Evolutionary conservation across 2,797 vertebrate genomes (phyloP), one percentile per base, ranked within the genome.

Genomic region (Argentina silus): DNA sequence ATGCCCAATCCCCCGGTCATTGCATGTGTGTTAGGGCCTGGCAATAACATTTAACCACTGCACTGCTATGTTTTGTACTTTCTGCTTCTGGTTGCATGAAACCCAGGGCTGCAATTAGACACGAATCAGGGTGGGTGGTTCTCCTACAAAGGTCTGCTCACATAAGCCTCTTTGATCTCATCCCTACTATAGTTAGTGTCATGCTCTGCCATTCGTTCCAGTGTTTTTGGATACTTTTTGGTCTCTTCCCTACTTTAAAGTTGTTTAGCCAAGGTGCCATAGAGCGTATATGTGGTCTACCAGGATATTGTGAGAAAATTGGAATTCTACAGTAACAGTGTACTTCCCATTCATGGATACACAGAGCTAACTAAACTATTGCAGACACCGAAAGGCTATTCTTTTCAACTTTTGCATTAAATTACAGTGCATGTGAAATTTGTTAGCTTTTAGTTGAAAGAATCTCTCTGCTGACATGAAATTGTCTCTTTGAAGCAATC

Each of bases 41-140:
- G 57, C 27, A 61, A 74, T 68, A 61, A 68, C 56, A 43, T 43
- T 55, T 27, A 53, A 15, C 55, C 56, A 68, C n/a, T 36, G n/a
- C 15, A 36, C 36, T 47, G 62, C 47, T 1, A 42, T 12, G 14
- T 69, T 45, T 69, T 64, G 47, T 44, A 5, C 56, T 75, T 27
- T 12, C 59, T 67, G 23, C 53, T 60, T 45, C 44, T 65, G 9
- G 19, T 50, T 21, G 45, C 45, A 50, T 10, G 56, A 10, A 19
- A 59, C 23, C 7, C 9, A 59, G 23, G 64, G 27, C 27, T 56
- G 44, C 45, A 45, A 19, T 15, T 14, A 74, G 45, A n/a, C 60
- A 21, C 17, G 43, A 50, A 19, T 47, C 68, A 60, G 55, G 43
- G 17, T 48, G 19, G 68, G 55, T 47, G 55, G 67, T 45, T 60